Percentiles rank a stretch among this genome's conserved stretches.
Evolutionary conservation across 2,888 invertebrate genomes (phyloP).

Genomic region (Automeris io): DNA sequence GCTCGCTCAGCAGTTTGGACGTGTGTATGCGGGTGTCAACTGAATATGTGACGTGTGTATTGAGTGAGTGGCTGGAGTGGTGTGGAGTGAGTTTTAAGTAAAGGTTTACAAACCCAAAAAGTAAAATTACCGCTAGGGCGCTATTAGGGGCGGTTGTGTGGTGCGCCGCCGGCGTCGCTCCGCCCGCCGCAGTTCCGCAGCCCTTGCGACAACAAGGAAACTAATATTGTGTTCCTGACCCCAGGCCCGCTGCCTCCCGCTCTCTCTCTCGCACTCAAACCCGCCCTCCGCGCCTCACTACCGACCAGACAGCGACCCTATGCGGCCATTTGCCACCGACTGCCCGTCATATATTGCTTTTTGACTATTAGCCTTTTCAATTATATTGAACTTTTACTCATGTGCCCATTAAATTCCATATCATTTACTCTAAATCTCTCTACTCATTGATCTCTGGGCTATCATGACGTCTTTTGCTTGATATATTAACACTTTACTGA

Average conservation of each 20-base stretch:
- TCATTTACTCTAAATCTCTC: too few species aligned
- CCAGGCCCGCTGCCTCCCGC: conserved; percentile 49
- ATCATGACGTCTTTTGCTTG: too few species aligned
- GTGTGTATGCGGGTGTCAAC: conserved; percentile 14
- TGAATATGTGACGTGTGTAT: conserved; percentile 17
- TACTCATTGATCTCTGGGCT: too few species aligned
- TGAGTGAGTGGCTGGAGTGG: conserved; percentile 15
- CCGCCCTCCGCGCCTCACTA: conserved; percentile 41
- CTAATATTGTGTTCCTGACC: conserved; percentile 77
- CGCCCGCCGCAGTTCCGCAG: conserved; percentile 72
- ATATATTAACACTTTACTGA: too few species aligned
- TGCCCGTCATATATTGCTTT: conserved; percentile 12
- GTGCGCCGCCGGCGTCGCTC: conserved; percentile 66
- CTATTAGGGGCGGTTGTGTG: conserved; percentile 71
- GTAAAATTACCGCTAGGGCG: conserved; percentile 76
- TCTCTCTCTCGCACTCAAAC: conserved; percentile 43
- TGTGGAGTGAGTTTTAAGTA: conserved; percentile 56
- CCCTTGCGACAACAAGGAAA: conserved; percentile 79
- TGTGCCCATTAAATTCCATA: too few species aligned
- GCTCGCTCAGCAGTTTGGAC: conserved; percentile 13
- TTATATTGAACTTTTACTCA: conserved; percentile 28
- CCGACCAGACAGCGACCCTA: conserved; percentile 9
- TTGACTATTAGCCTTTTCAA: conserved; percentile 10
- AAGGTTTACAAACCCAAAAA: conserved; percentile 77
- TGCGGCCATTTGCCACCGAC: conserved; percentile 15